These are phyloP conservation scores for Actinemys pallida DNA, from an alignment of 2,113 vertebrate species.

Conservation along the genomic window DNA sequence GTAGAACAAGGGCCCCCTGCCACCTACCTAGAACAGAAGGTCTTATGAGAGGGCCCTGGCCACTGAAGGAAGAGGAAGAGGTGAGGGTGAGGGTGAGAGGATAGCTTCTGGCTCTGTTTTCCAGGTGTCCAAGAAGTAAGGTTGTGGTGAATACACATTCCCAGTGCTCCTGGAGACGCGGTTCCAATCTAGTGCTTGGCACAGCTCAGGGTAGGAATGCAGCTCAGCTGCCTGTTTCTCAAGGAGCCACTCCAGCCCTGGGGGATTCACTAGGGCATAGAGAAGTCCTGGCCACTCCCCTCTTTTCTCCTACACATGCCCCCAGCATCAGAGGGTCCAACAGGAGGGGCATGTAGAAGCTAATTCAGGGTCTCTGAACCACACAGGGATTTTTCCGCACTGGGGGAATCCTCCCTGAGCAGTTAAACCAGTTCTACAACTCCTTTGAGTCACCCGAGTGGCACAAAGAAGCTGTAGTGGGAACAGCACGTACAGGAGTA, in stretches of 20 bases:
- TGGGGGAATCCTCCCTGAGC: neutral
- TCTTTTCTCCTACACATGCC: neutral
- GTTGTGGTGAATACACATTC: neutral
- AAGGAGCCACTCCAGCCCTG: neutral
- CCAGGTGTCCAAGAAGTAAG: neutral
- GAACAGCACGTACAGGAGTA: neutral
- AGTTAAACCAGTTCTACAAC: neutral
- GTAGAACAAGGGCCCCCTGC: neutral
- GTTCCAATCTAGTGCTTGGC: neutral
- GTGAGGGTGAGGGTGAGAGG: neutral
- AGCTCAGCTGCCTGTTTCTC: neutral
- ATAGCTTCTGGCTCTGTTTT: neutral
- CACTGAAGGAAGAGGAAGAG: neutral
- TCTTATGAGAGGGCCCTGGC: neutral
- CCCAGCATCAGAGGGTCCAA: neutral
- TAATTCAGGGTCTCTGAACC: neutral
- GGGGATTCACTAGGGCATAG: neutral
- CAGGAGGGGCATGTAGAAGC: neutral
- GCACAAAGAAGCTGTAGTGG: neutral
- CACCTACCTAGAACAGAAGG: neutral
- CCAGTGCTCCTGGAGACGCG: neutral
- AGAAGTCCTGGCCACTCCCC: neutral
- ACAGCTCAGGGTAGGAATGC: neutral
- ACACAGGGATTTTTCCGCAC: neutral
- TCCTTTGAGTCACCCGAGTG: neutral